phyloP scores from a whole-genome alignment of 1,140 invertebrate species.

The Zaprionus africanus region DNA sequence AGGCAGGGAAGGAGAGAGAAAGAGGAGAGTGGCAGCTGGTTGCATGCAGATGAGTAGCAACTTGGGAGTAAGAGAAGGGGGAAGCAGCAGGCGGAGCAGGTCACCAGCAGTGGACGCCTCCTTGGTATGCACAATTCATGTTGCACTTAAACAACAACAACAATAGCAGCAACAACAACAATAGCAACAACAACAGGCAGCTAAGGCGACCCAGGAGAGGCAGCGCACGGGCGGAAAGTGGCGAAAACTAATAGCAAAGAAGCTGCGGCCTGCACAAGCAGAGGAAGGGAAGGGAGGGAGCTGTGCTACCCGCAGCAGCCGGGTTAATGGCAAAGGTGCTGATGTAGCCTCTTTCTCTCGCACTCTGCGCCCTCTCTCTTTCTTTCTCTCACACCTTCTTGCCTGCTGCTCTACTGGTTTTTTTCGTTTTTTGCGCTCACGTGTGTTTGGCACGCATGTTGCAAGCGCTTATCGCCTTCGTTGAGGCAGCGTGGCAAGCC shows the following conservation, averaged over 20 bases:
- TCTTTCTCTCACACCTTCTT: not conserved
- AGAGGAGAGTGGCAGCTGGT: constrained; percentile 9
- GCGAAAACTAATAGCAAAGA: constrained; percentile 77
- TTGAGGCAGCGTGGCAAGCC: constrained; percentile 44
- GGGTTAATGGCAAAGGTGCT: constrained; percentile 79
- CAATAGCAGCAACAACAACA: constrained; percentile 15
- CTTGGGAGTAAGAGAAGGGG: not conserved
- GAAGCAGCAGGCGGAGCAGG: not conserved
- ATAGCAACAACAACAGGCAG: not conserved
- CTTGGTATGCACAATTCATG: constrained; percentile 82
- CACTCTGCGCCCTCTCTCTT: constrained; percentile 1
- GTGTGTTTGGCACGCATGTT: constrained; percentile 79
- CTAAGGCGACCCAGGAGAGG: not conserved
- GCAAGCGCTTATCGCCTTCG: constrained; percentile 71
- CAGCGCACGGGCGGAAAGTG: constrained; percentile 50
- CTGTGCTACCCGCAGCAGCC: constrained; percentile 35
- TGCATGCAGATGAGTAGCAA: constrained; percentile 51
- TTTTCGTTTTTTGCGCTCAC: constrained; percentile 28
- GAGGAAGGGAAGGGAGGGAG: not conserved
- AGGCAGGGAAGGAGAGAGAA: not conserved
- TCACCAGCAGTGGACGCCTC: constrained; percentile 41
- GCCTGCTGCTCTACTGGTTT: constrained; percentile 16
- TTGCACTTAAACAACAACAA: constrained; percentile 76
- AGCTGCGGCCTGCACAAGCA: constrained; percentile 26
- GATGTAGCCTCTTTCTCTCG: constrained; percentile 35